Evolutionary conservation across 2,888 invertebrate genomes (phyloP), one percentile per base, ranked within the genome.

Genomic region (Empis livida): DNA sequence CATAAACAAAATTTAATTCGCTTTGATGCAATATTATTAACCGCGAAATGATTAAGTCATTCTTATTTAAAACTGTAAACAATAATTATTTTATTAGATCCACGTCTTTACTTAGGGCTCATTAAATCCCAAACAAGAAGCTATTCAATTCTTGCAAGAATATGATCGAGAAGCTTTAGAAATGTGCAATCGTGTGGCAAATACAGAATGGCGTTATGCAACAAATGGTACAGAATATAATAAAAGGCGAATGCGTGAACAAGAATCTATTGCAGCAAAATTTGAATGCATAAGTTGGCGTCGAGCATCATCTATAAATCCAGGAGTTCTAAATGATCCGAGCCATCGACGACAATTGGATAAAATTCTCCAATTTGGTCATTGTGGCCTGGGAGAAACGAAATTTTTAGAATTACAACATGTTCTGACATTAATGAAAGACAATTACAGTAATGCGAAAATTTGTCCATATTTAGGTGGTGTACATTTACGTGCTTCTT

Each of bases 281-380:
- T 86, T 87, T 57, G 82, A 85, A 57, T 74, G 81, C 58, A 72
- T 82, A 0, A 82, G 85, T 1, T 88, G 86, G 82, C 74, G 77
- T 57, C 79, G 81, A 61, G 82, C 82, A 0, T 39, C 48, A n/a
- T 74, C 78, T 0, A 75, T 74, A 10, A 87, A 81, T 57, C 81
- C 84, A 50, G 80, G 80, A 72, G 23, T 35, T 6, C 3, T 16
- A n/a, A 15, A 4, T 10, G 85, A 90, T 61, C 73, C 78, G 15
- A 70, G 76, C 51, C 73, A 78, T 0, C 73, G 79, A 54, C 68
- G 86, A 37, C 84, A 87, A 67, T 73, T 91, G 48, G 73, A 76
- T 59, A 76, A 80, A 61, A 76, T 90, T 14, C 75, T 83, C 0
- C 77, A 80, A 41, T 74, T 77, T 47, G 86, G 87, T 31, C 73